Base-by-base conservation (phyloP, 2,113 vertebrate genomes). In the Brachirus orientalis region DNA sequence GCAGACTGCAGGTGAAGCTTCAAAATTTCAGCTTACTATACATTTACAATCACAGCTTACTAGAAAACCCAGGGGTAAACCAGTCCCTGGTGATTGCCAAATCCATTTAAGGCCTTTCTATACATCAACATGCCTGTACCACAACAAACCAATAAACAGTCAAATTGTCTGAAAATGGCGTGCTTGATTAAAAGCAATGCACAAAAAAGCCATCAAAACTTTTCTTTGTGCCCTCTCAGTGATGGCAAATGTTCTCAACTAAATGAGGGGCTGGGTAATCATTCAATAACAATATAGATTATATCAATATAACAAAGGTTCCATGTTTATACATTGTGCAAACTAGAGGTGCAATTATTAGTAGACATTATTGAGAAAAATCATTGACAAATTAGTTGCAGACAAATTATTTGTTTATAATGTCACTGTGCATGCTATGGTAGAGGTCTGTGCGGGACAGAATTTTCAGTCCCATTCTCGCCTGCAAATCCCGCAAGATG, bases 1-100 rank as follows among this genome's bases (percentile, higher is more conserved):
- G 83, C 89, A 94, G 93, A 93, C 91, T 92, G 91, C 91, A 91
- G 87, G 77, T 85, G 75, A 92, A 91, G 87, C 79, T 72, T 83
- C 77, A 69, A 53, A 81, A 63, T 79, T 82, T 85, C 79, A 91
- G 90, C 85, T 93, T 92, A 87, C 89, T 91, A 90, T 83, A 90
- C 68, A 83, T 84, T 58, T 83, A 88, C 78, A 88, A 90, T 90
- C 87, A 88, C 87, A 90, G 83, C 85, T 88, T 83, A 77, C 73
- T 66, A 79, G 75, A 91, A 75, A 43, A 86, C 67, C 86, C 86
- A 86, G 60, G 69, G 63, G 75, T 44, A 46, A 17, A 40, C 9
- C 37, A 17, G 59, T 68, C 81, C 86, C 81, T 44, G 77, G 76
- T 90, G 88, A 91, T 91, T 91, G 89, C 86, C 87, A 82, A 84